Base-by-base conservation (phyloP, 2,888 invertebrate species). In the Gisinianus flammeolus region DNA sequence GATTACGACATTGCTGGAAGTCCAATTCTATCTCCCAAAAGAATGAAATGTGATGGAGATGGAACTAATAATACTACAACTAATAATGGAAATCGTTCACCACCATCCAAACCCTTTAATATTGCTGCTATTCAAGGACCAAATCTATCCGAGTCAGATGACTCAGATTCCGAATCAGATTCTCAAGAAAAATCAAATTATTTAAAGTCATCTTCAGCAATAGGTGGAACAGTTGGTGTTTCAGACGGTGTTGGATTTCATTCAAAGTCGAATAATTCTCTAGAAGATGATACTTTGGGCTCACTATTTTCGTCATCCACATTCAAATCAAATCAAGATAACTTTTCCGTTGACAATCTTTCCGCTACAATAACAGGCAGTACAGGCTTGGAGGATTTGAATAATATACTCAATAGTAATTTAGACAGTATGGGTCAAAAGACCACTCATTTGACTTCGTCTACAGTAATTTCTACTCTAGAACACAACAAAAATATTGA, bases 51-150 rank as follows among this genome's bases (percentile, higher is more conserved):
- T 44, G 44, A 44, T 62, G 68, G 8, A 10, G 67, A 76, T 76
- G 56, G 79, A 78, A n/a, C 73, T 77, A 69, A 22, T 52, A n/a
- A 24, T 35, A n/a, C 44, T 16, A 19, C 67, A 5, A 12, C 52
- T 2, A 44, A 26, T 16, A 44, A 69, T 2, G 24, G 22, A 33
- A 16, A 22, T 71, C 69, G 54, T 64, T 71, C 35, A 22, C 68
- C 70, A 70, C 64, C 44, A 67, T 87, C 87, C 73, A 89, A 89
- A 85, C 87, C 87, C 5, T 89, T 82, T 64, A 81, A 81, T 77
- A 73, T 90, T 73, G 90, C 91, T 4, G 92, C 80, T 56, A 80
- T 83, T 44, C 80, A 82, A 64, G 84, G 83, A 24, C 85, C 83
- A 0, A 82, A 84, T 71, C 76, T 85, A 5, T 84, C 85, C 79